Evolutionary conservation across 1,140 invertebrate genomes (phyloP).

Genomic region (Zaprionus nigranus): DNA sequence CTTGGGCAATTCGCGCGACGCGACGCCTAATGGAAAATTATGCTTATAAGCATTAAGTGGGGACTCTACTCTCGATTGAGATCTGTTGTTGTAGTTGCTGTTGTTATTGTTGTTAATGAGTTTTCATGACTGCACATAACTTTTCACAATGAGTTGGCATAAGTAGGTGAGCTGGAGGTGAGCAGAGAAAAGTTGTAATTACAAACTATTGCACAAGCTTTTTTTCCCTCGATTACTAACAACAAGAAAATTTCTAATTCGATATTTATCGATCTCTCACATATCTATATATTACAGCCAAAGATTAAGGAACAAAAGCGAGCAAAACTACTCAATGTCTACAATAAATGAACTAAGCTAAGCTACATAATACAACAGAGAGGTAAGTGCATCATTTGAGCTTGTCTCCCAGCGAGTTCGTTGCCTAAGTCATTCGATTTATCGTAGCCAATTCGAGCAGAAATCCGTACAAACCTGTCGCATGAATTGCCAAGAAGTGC

Average conservation of each 20-base stretch:
- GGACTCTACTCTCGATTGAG: slow-evolving; percentile 18
- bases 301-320: slow-evolving; percentile 32
- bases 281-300: slow-evolving; percentile 36
- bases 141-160: slow-evolving; percentile 34
- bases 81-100: slow-evolving; percentile 12
- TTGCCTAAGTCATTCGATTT: slow-evolving; percentile 56
- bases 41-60: slow-evolving; percentile 36
- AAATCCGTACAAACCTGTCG: slow-evolving; percentile 21
- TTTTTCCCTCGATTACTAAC: slow-evolving; percentile 1
- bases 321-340: slow-evolving; percentile 18
- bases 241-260: slow-evolving; percentile 8
- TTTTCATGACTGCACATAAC: slow-evolving; percentile 21
- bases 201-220: slow-evolving; percentile 18
- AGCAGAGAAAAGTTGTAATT: slow-evolving; percentile 26
- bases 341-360: slow-evolving; percentile 35
- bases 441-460: slow-evolving; percentile 9
- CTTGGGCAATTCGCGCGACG: slow-evolving; percentile 56
- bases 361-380: not conserved
- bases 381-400: slow-evolving; percentile 40
- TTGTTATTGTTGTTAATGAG: slow-evolving; percentile 22
- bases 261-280: slow-evolving; percentile 24
- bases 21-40: slow-evolving; percentile 67
- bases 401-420: slow-evolving; percentile 27
- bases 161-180: not conserved
- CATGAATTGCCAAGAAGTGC: slow-evolving; percentile 46